Base-by-base conservation (phyloP, 1,140 invertebrate species). In the Papilio machaon region DNA sequence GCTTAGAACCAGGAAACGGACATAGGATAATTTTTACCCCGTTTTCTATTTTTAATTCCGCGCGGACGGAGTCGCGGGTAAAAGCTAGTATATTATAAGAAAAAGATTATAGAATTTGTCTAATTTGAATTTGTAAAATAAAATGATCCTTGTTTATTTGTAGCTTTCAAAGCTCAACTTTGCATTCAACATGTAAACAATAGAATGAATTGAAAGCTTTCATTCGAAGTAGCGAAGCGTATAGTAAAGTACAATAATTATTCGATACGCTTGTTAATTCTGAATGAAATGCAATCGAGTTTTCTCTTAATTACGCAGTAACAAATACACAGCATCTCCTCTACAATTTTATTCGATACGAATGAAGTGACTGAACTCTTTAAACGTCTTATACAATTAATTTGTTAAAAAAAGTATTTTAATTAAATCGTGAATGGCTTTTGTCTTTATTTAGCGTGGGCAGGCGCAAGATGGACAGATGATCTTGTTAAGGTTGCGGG, bases 261-360 rank as follows among this genome's bases (percentile, higher is more conserved):
- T 64, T 13, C 60, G 60, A 23, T 64, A 64, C 23, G 19, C 19
- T 64, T 64, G 60, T 64, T 64, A 64, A 30, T 30, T 64, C 23
- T 30, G 23, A 60, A 23, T 60, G 6, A 64, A 64, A 64, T 64
- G 60, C 60, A 64, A 64, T 64, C 19, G 60, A 64, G 60, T 64
- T 64, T 64, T 30, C 60, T 30, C 23, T 64, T 64, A 64, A 64
- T 64, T 64, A 64, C 60, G 9, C 60, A 64, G 2, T 17, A 54
- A 54, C 52, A 30, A 30, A 30, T 30, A 60, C n/a, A 19, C 7
- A 64, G 60, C 9, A 64, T 9, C 19, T 64, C 60, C 60, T 64
- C 30, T 64, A 64, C 19, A 64, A 64, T 23, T 10, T 23, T 23
- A 9, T 19, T 30, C 60, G 23, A 13, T 64, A 30, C 19, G 60